These are phyloP conservation scores for Julus scandinavius DNA, from an alignment of 2,888 invertebrate species.

Conservation along the genomic window DNA sequence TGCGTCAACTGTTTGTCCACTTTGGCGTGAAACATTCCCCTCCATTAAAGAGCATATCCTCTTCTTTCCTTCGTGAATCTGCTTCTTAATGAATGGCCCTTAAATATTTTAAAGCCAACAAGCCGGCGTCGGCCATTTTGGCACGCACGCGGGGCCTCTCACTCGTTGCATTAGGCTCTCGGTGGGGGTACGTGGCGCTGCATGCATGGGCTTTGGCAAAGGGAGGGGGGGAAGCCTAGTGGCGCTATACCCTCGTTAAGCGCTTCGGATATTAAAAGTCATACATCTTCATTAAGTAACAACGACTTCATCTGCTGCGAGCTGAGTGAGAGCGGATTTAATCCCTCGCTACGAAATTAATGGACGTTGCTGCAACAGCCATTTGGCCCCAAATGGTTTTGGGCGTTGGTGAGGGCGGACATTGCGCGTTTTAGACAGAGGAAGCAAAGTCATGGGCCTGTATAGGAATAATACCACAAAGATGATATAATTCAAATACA, in stretches of 20 bases:
- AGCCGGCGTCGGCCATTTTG: slow-evolving; percentile 2
- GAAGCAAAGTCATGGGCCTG: no score
- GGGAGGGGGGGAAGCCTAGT: neutral
- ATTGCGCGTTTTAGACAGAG: no score
- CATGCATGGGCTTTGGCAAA: neutral
- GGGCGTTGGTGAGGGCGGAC: neutral
- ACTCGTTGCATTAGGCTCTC: neutral
- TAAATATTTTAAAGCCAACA: neutral
- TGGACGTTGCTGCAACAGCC: neutral
- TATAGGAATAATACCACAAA: no score
- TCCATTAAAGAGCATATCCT: neutral
- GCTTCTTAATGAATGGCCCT: neutral
- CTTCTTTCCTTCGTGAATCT: neutral
- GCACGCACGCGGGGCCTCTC: slow-evolving; percentile 10
- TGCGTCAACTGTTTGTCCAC: neutral
- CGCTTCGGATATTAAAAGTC: slow-evolving; percentile 47
- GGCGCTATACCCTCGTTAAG: neutral
- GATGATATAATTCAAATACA: no score
- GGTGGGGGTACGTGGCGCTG: slow-evolving; percentile 1
- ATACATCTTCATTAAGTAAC: slow-evolving; percentile 45
- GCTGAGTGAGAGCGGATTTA: neutral
- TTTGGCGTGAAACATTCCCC: neutral
- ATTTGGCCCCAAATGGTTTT: neutral
- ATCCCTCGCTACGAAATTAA: slow-evolving; percentile 16
- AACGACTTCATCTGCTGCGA: neutral